Evolutionary conservation across 1,140 invertebrate species (phyloP), one percentile per base, ranked within the genome.

Genomic region (Himalopsyche phryganea): DNA sequence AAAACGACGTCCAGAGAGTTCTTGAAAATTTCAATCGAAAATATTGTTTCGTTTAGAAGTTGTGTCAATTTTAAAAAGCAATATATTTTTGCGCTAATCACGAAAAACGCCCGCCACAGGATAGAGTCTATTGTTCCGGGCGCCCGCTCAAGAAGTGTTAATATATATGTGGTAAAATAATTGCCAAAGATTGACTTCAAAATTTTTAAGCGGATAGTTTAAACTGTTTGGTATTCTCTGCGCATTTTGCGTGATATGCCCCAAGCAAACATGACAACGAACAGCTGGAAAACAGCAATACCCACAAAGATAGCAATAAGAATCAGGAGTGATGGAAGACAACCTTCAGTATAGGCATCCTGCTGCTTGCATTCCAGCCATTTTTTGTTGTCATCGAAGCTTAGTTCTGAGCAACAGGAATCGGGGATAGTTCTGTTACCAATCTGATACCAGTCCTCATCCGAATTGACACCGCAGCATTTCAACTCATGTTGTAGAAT

Each of bases 221-320:
- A 94, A 71, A 93, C 91, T 54, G 89, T 91, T 77, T 92, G 88
- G 75, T 93, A 94, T 74, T 92, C 91, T 71, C 88, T 87, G 66
- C 90, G 87, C 71, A 96, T 92, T 52, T 90, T 89, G 66, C 89
- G 84, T 63, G 91, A 92, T 73, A 96, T 78, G 71, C 88, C 91
- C 76, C 92, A 94, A 13, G 92, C 89, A 70, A 93, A 95, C 35
- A 92, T 78, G 45, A 95, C 88, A 46, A 92, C 92, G 65, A 96
- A 78, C 41, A 95, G 74, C 83, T 90, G 88, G 66, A 90, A 80
- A 41, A 85, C 75, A 46, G 90, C 88, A 33, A 94, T 86, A 7
- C 87, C 87, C 48, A 92, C 76, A 4, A 87, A 90, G 36, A 91
- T 85, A 9, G 84, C 84, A 15, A 87, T 89, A 49, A 94, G 78